phyloP scores from a whole-genome alignment of 2,797 vertebrate genomes.

The Anguilla anguilla region DNA sequence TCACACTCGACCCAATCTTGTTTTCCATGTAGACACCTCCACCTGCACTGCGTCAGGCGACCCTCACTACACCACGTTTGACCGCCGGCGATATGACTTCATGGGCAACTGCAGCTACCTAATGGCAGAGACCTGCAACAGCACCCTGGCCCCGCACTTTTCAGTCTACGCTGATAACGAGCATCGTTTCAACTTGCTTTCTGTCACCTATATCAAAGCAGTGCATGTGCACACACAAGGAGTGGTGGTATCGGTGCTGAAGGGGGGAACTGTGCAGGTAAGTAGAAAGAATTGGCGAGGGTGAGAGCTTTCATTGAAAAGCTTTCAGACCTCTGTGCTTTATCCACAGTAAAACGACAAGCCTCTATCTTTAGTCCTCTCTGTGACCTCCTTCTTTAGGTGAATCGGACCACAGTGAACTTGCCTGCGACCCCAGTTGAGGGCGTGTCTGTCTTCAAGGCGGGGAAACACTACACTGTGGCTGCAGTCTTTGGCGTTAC shows the following conservation, averaged over 20 bases:
- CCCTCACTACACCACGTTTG: constrained; percentile 79
- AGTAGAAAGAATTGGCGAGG: background rate
- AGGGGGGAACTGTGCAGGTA: constrained; percentile 73
- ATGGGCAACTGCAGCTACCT: constrained; percentile 82
- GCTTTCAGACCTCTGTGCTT: background rate
- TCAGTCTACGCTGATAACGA: constrained; percentile 76
- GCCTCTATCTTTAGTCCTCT: background rate
- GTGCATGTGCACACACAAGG: constrained; percentile 68
- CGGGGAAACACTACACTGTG: constrained; percentile 71
- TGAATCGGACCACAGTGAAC: constrained; percentile 70
- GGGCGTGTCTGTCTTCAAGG: constrained; percentile 67
- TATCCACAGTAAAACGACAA: background rate
- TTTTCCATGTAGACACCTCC: constrained; percentile 56
- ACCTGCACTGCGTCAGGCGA: constrained; percentile 69
- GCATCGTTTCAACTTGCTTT: constrained; percentile 66
- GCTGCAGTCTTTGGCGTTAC: constrained; percentile 70
- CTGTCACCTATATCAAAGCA: constrained; percentile 71
- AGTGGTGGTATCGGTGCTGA: constrained; percentile 73
- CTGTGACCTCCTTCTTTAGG: constrained; percentile 47
- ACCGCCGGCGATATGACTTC: constrained; percentile 69
- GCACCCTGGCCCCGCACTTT: constrained; percentile 61
- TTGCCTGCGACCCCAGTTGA: constrained; percentile 60
- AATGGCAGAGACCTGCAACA: constrained; percentile 70
- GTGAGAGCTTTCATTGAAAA: background rate
- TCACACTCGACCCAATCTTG: background rate